Percentiles rank a stretch among this genome's conserved stretches.
Conservation (phyloP, 2,888 invertebrate species). For the Dendrolimus pini region DNA sequence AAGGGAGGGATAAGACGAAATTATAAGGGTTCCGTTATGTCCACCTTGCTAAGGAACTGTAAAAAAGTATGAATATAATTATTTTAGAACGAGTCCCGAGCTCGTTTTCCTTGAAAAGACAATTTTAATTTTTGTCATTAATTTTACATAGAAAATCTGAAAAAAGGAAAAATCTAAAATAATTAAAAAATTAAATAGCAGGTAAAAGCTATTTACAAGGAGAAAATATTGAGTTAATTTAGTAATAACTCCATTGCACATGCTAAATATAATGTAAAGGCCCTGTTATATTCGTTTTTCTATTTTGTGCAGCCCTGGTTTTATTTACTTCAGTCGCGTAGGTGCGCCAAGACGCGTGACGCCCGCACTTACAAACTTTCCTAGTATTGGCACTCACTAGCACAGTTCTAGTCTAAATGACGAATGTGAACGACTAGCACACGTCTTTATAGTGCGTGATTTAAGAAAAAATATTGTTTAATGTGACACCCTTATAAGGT, state of each 20-base stretch:
- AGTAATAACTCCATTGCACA: slow-evolving; percentile 9
- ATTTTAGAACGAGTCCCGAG: no score
- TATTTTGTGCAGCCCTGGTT: slow-evolving; percentile 61
- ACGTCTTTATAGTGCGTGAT: slow-evolving; percentile 10
- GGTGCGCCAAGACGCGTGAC: slow-evolving; percentile 71
- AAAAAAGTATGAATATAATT: no score
- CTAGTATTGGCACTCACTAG: slow-evolving; percentile 70
- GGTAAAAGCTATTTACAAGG: no score
- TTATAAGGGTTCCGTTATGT: no score
- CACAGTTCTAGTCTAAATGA: slow-evolving; percentile 65
- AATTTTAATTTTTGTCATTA: no score
- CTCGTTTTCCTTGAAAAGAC: no score
- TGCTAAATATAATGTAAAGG: slow-evolving; percentile 37
- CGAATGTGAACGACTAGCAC: slow-evolving; percentile 47
- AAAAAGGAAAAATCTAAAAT: no score
- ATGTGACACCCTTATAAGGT: background rate
- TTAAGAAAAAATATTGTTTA: background rate
- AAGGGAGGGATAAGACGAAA: no score
- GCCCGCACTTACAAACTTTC: slow-evolving; percentile 53
- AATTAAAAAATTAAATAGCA: no score
- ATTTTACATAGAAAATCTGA: no score
- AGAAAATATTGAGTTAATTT: background rate
- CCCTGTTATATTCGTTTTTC: slow-evolving; percentile 52
- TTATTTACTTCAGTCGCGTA: slow-evolving; percentile 55
- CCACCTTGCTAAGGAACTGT: no score